A percentile compares a stretch with the other conserved stretches of the same genome.
phyloP scores from a whole-genome alignment of 2,113 vertebrate species.

The Myrmophylax atrothorax region DNA sequence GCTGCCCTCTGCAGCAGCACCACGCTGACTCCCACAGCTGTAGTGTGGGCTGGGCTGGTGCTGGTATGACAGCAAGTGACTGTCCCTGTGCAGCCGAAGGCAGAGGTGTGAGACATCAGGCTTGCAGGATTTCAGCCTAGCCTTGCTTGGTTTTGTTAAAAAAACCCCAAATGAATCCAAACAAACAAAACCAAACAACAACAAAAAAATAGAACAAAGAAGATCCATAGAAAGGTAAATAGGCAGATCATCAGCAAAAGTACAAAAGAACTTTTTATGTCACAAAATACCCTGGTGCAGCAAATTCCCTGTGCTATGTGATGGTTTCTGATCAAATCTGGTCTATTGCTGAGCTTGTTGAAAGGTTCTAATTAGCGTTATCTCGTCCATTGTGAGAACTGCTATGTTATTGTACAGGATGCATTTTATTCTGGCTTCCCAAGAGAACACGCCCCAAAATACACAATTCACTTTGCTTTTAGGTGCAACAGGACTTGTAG shows the following conservation, averaged over 20 bases:
- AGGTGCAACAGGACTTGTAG: not conserved
- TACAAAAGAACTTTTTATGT: not conserved
- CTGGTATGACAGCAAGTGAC: not conserved
- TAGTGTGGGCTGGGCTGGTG: not conserved
- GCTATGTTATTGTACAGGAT: not conserved
- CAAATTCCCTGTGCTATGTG: not conserved
- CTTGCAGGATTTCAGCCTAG: not conserved
- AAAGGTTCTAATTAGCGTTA: not conserved
- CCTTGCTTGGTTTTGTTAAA: not conserved
- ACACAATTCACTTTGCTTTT: not conserved
- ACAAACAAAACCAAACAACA: not conserved
- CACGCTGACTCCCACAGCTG: not conserved
- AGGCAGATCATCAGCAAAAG: not conserved
- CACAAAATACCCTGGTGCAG: not conserved
- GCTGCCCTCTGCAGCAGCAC: not conserved
- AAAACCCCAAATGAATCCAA: not conserved
- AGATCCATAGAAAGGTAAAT: not conserved
- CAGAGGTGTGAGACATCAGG: not conserved
- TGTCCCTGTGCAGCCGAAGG: not conserved
- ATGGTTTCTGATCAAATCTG: not conserved
- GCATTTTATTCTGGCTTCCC: not conserved
- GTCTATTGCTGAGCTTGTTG: not conserved
- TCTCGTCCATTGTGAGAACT: not conserved
- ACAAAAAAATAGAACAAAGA: not conserved
- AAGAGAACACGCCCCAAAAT: not conserved